Conservation (phyloP, 64 coral and sea anemone species). For the Exaiptasia diaphana region DNA sequence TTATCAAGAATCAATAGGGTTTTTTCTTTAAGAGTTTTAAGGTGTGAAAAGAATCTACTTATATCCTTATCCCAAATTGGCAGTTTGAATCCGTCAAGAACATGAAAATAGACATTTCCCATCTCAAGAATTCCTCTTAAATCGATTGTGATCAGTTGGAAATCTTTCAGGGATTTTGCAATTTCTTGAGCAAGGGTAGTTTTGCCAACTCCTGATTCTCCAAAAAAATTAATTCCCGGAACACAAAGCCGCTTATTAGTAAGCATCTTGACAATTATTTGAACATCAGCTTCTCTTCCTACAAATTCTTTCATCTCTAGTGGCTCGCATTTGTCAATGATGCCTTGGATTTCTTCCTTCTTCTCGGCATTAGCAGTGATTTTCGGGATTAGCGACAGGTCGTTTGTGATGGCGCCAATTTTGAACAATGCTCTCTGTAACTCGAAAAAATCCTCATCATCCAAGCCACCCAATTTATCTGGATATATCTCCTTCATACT, state of each 20-base stretch:
- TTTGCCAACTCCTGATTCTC: constrained; percentile 19
- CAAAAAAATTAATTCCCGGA: constrained; percentile 14
- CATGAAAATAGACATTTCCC: constrained; percentile 2
- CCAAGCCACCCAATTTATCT: too few species aligned
- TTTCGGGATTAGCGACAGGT: too few species aligned
- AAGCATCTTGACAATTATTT: not conserved
- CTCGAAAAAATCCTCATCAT: too few species aligned
- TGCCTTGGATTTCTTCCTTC: too few species aligned
- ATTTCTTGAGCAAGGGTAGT: constrained; percentile 15
- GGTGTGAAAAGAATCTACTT: not conserved
- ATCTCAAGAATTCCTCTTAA: constrained; percentile 10
- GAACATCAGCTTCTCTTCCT: not conserved
- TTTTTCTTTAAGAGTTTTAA: not conserved
- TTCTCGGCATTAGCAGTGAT: too few species aligned
- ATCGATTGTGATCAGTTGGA: not conserved
- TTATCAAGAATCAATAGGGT: constrained; percentile 34
- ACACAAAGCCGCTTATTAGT: not conserved
- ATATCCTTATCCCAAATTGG: not conserved
- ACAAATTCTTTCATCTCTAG: not conserved
- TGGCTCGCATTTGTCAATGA: too few species aligned
- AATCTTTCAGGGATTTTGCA: not conserved
- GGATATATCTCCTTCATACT: too few species aligned
- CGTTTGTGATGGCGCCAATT: too few species aligned
- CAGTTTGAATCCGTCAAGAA: not conserved
- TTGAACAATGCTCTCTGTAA: too few species aligned